These are phyloP conservation scores for Stenurella melanura DNA, from an alignment of 2,888 invertebrate species.

Conservation along the genomic window DNA sequence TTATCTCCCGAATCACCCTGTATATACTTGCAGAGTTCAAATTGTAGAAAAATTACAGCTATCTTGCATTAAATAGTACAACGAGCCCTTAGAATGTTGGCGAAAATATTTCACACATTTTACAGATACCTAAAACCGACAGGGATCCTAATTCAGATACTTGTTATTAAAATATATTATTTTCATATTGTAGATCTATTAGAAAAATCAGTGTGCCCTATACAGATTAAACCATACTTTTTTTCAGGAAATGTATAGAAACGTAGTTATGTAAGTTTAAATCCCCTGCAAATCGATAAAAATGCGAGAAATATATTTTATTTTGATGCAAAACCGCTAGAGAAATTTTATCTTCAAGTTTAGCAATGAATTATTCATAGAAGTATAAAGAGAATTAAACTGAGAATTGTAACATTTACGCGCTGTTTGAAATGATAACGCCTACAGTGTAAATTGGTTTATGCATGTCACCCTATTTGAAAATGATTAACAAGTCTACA, in stretches of 20 bases:
- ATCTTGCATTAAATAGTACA: no score
- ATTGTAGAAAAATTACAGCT: no score
- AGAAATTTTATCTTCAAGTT: neutral
- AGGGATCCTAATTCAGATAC: no score
- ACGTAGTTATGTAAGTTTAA: neutral
- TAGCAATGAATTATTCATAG: neutral
- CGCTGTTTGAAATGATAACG: neutral
- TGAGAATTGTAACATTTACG: slow-evolving; percentile 1
- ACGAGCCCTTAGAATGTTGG: no score
- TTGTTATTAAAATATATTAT: no score
- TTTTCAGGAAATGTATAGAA: neutral
- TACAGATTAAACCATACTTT: neutral
- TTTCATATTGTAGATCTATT: no score
- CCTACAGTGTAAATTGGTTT: neutral
- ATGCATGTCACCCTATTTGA: neutral
- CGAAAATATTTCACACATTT: no score
- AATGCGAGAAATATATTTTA: slow-evolving; percentile 3
- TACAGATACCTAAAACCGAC: no score
- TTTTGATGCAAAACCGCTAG: neutral
- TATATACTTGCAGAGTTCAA: no score
- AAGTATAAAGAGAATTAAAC: neutral
- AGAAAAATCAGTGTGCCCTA: no score
- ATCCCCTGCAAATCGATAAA: neutral
- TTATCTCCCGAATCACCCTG: no score
- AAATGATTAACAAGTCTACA: no score